These are phyloP conservation scores for Chrysogorgia sp. DNA, from an alignment of 92 coral and sea anemone genomes.

Conservation along the genomic window DNA sequence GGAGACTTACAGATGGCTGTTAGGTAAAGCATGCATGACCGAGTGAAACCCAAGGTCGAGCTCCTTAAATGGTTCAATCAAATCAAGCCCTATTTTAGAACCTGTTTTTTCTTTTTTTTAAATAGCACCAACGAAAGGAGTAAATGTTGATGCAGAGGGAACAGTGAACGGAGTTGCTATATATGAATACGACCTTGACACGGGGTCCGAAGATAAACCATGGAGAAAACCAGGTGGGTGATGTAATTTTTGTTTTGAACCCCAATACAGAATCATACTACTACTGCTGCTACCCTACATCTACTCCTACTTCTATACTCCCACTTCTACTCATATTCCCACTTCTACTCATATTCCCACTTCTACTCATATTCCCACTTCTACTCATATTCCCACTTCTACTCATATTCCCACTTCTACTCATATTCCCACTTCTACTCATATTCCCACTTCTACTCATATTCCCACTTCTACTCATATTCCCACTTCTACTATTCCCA, in stretches of 20 bases:
- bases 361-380: background rate
- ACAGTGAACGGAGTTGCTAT: constrained; percentile 94
- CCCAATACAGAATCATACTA: background rate
- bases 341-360: background rate
- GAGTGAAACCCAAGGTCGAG: no score
- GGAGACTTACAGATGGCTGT: no score
- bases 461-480: background rate
- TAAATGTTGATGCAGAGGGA: constrained; percentile 91
- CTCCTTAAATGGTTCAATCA: no score
- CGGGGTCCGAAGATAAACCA: constrained; percentile 88
- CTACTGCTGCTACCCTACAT: background rate
- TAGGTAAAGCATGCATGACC: no score
- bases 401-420: no score
- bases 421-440: background rate
- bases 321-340: background rate
- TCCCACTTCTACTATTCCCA: background rate
- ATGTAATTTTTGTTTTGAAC: background rate
- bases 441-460: background rate
- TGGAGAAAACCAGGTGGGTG: constrained; percentile 95
- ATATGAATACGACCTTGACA: constrained; percentile 93
- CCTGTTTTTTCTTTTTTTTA: background rate
- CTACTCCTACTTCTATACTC: background rate
- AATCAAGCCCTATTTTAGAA: no score
- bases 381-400: background rate
- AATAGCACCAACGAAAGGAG: constrained; percentile 61